These are phyloP conservation scores for Toxotes jaculatrix DNA, from an alignment of 2,113 vertebrate species.

Conservation along the genomic window DNA sequence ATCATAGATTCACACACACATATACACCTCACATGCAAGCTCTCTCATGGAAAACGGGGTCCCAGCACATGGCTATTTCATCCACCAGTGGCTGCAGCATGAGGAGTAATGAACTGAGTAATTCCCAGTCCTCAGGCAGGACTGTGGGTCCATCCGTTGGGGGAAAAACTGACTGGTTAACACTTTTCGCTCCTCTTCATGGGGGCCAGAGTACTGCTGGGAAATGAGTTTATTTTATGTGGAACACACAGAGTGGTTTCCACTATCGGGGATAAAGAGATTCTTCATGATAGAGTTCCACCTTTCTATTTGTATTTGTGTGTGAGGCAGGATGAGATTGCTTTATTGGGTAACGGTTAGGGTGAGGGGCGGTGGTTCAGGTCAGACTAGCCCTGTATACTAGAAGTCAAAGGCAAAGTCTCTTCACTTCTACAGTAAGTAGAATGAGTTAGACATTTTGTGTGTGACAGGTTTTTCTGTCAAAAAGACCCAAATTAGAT, in stretches of 20 bases:
- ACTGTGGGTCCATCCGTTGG: conserved; percentile 48
- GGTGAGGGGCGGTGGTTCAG: not conserved
- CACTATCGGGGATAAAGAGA: conserved; percentile 3
- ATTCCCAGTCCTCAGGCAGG: conserved; percentile 72
- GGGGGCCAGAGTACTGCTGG: conserved; percentile 1
- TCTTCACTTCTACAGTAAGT: not conserved
- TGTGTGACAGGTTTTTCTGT: not conserved
- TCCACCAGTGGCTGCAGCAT: conserved; percentile 72
- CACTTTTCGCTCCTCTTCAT: conserved; percentile 47
- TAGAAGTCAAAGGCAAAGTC: conserved; percentile 13
- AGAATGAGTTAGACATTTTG: not conserved
- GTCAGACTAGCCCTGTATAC: not conserved
- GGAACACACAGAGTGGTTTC: conserved; percentile 11
- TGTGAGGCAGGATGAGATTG: conserved; percentile 3
- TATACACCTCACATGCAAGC: conserved; percentile 36
- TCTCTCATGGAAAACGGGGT: conserved; percentile 68
- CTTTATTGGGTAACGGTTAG: not conserved
- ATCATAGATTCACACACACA: conserved; percentile 27
- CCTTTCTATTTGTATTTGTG: conserved; percentile 7
- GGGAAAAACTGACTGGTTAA: conserved; percentile 55
- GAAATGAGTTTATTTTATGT: conserved; percentile 51
- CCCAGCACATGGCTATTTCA: conserved; percentile 77
- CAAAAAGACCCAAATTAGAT: not conserved
- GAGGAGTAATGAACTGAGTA: conserved; percentile 79
- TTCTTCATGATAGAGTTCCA: not conserved